Base-by-base conservation (phyloP, 2,113 vertebrate species). In the Syrmaticus mikado region DNA sequence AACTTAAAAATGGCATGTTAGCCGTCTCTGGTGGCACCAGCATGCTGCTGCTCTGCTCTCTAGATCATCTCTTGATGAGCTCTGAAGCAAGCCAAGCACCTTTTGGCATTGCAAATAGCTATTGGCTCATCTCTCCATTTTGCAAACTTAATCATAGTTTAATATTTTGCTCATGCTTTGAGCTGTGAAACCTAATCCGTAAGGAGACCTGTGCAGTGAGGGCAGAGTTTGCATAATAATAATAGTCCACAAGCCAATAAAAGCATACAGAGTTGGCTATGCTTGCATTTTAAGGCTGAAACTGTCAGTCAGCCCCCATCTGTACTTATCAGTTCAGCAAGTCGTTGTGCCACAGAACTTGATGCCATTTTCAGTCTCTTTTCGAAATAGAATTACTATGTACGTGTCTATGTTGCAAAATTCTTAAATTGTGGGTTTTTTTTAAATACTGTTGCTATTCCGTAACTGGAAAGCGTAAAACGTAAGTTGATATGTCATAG, bases 21-120 rank as follows among this genome's bases (percentile, higher is more conserved):
- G 17, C 36, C 60, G 71, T 45, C 53, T 15, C 38, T 32, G 19
- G 6, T 15, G 60, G 65, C 64, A 41, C 57, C 43, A 46, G 36
- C 19, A n/a, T 1, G 4, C 25, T 0, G 4, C 40, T 32, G 2
- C 73, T 89, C 18, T 66, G 50, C 62, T 75, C 0, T 0, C 4
- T 57, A 65, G 11, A n/a, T n/a, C n/a, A n/a, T n/a, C n/a, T n/a
- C n/a, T 36, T 73, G 71, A 19, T 61, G 32, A 87, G 36, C 61
- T 11, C 36, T 40, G 38, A 38, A 61, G 60, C 9, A 17, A 96
- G 73, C 48, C 85, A 72, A 8, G 27, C 61, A 65, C 45, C 53
- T 62, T 36, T 53, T 75, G 46, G 43, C 72, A 36, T 4, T 36
- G 72, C 58, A 60, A 34, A 53, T 74, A 20, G 21, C 24, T 75